These are phyloP conservation scores for Dendronephthya gigantea DNA, from an alignment of 64 coral and sea anemone genomes.

Conservation along the genomic window DNA sequence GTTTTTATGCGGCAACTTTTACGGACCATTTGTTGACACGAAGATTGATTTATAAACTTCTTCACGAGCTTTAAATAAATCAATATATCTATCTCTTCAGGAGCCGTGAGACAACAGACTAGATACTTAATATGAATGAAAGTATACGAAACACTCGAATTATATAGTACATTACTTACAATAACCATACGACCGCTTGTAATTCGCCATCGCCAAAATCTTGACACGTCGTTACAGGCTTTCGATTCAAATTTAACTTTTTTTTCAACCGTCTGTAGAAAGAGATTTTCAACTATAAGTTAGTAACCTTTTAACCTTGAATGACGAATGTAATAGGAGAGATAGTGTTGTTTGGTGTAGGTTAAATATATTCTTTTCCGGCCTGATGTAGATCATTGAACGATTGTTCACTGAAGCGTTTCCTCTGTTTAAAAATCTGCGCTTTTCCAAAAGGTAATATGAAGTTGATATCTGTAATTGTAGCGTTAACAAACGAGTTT, in stretches of 20 bases:
- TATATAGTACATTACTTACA: neutral
- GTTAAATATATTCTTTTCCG: neutral
- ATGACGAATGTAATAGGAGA: neutral
- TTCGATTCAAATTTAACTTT: neutral
- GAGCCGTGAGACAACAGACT: too few species aligned
- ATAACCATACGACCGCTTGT: neutral
- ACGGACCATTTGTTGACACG: too few species aligned
- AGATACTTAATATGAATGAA: too few species aligned
- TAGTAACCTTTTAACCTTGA: neutral
- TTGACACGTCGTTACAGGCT: neutral
- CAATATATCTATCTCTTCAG: too few species aligned
- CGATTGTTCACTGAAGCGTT: neutral
- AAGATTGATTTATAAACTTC: too few species aligned
- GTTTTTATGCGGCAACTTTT: too few species aligned
- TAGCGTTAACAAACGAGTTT: neutral
- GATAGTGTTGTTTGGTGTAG: neutral
- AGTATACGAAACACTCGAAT: too few species aligned
- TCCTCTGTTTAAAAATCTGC: neutral
- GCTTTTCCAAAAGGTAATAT: neutral
- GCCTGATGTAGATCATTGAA: neutral
- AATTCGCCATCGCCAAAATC: neutral
- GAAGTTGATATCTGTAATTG: neutral
- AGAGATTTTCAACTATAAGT: neutral
- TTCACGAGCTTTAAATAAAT: too few species aligned
- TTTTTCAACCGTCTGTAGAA: neutral